These are phyloP conservation scores for Tetragonisca angustula DNA, from an alignment of 2,888 invertebrate genomes.

Conservation along the genomic window DNA sequence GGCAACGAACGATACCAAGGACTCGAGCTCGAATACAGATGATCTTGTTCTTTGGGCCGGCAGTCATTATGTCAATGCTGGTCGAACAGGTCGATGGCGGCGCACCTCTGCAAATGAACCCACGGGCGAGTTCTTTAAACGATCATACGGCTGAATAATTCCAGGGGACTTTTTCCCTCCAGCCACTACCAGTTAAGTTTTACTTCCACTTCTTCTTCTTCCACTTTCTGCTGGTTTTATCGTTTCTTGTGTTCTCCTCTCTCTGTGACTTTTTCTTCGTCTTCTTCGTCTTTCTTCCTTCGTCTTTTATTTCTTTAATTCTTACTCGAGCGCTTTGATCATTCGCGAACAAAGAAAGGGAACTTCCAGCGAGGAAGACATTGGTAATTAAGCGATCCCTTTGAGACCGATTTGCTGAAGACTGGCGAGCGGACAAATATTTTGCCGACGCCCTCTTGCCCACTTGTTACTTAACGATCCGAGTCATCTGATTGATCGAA, in stretches of 20 bases:
- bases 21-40: background rate
- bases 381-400: constrained; percentile 45
- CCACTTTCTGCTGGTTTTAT: constrained; percentile 9
- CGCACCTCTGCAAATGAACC: constrained; percentile 34
- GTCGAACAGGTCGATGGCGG: constrained; percentile 13
- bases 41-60: constrained; percentile 15
- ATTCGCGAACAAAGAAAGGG: constrained; percentile 28
- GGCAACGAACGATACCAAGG: background rate
- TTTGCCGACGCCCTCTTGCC: constrained; percentile 19
- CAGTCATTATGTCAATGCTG: constrained; percentile 42
- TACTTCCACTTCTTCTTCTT: background rate
- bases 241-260: background rate
- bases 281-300: background rate
- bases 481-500: background rate
- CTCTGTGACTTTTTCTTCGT: background rate
- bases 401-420: background rate
- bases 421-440: constrained; percentile 31
- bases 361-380: constrained; percentile 5
- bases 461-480: background rate
- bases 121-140: constrained; percentile 27
- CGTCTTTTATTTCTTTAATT: constrained; percentile 7
- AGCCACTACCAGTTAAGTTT: background rate
- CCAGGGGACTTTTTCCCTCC: constrained; percentile 8
- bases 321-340: constrained; percentile 27
- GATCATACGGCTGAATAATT: constrained; percentile 55